These are phyloP conservation scores for Myxocyprinus asiaticus DNA, from an alignment of 2,113 vertebrate genomes.

Conservation along the genomic window DNA sequence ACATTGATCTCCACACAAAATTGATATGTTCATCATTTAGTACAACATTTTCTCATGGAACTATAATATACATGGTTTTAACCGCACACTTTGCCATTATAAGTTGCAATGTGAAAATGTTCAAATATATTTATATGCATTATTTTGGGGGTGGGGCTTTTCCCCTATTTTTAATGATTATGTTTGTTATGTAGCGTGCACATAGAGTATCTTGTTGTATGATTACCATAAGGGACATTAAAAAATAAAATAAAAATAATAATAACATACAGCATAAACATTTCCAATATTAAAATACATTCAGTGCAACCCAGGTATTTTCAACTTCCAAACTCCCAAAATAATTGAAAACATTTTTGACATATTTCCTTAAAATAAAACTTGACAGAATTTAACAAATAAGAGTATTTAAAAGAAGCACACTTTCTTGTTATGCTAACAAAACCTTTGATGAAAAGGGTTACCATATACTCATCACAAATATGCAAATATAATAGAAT, in stretches of 20 bases:
- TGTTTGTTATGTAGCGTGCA: neutral
- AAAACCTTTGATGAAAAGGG: neutral
- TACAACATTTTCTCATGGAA: neutral
- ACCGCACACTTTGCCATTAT: neutral
- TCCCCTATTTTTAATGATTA: neutral
- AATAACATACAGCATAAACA: too few relatives aligned
- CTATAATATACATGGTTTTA: neutral
- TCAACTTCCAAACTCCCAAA: neutral
- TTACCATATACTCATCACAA: neutral
- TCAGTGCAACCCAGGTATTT: slow-evolving; percentile 20
- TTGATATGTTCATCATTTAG: neutral
- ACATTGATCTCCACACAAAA: slow-evolving; percentile 46
- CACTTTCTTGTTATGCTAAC: neutral
- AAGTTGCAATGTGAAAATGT: neutral
- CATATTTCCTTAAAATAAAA: too few relatives aligned
- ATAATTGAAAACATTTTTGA: neutral
- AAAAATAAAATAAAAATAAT: neutral
- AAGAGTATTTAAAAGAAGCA: neutral
- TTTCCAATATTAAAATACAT: slow-evolving; percentile 40
- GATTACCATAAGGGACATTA: neutral
- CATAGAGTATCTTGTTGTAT: neutral
- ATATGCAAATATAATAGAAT: neutral
- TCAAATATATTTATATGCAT: neutral
- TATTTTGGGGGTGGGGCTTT: neutral
- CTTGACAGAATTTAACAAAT: too few relatives aligned